These are phyloP conservation scores for Suillia variegata DNA, from an alignment of 2,888 invertebrate species.

Conservation along the genomic window DNA sequence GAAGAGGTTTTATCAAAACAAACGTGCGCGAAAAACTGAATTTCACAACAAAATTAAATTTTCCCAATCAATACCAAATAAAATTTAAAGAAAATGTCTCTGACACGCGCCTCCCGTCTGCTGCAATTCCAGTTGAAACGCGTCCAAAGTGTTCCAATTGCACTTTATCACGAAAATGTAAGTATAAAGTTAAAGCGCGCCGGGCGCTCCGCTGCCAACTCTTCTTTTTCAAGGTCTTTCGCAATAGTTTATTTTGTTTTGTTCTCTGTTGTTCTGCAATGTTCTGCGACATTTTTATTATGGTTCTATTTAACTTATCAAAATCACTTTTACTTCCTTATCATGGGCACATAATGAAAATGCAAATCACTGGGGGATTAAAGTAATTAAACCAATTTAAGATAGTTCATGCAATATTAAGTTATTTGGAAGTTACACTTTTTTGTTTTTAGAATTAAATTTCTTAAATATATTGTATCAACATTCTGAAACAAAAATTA, in stretches of 20 bases:
- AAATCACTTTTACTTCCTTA: too few species aligned
- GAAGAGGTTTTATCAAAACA: background rate
- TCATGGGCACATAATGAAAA: too few species aligned
- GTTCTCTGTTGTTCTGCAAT: background rate
- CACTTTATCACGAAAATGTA: conserved; percentile 79
- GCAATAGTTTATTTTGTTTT: background rate
- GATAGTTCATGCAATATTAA: too few species aligned
- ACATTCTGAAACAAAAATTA: too few species aligned
- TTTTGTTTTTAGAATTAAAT: too few species aligned
- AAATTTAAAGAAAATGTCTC: conserved; percentile 44
- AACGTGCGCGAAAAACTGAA: background rate
- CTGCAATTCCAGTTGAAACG: conserved; percentile 50
- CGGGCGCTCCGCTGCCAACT: background rate
- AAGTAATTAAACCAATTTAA: too few species aligned
- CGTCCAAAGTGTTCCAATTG: conserved; percentile 63
- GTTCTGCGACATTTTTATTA: background rate
- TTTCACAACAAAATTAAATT: background rate
- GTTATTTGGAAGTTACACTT: too few species aligned
- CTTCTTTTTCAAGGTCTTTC: conserved; percentile 19
- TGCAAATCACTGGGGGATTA: too few species aligned
- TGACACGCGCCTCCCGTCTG: conserved; percentile 50
- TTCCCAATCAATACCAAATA: background rate
- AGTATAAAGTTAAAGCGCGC: conserved; percentile 41
- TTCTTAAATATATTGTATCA: too few species aligned
- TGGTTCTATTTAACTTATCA: background rate